Base-by-base conservation (phyloP, 2,888 invertebrate genomes). In the Oxystoma pomonae region DNA sequence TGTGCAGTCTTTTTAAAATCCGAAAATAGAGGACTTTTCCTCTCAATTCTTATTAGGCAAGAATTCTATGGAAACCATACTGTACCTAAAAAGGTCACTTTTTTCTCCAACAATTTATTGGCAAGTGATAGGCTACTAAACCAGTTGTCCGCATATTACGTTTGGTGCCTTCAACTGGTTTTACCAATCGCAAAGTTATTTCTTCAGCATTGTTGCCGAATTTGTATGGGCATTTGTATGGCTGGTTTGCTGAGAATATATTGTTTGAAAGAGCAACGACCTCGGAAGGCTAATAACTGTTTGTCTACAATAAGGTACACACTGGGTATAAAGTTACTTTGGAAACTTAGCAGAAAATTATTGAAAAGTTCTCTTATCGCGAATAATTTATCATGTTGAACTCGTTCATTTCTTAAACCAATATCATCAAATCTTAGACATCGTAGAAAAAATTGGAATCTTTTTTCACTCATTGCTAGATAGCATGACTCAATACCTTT, bases 401-500 rank as follows among this genome's bases (percentile, higher is more conserved):
- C 59, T 51, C 62, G 21, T 12, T 19, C 22, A 16, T 57, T 18
- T 22, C 62, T 16, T 35, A 21, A 20, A 21, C 35, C 12, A n/a
- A 62, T 49, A 22, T 64, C 52, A 59, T 65, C 62, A 53, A 65
- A 65, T 60, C 65, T 49, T 21, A 65, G 9, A 55, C 60, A 62
- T 59, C 62, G 16, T 50, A 65, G 57, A 12, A 61, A 22, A 55
- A 57, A 67, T 61, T 57, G 20, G 58, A 59, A 65, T 35, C 61
- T 50, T 16, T 51, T 65, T 50, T 61, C 63, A 22, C 64, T 65
- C 65, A 67, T 65, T 16, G 64, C n/a, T 16, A 67, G 57, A 22
- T 67, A 65, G 57, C 63, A 66, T 50, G 66, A 20, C 63, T 69
- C 66, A 9, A 69, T 16, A 16, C 66, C 68, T 20, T 61, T 69